Percentiles rank a stretch among this genome's conserved stretches.
Evolutionary conservation across 35 echinoderm and acorn worm genomes (phyloP).

Genomic region (Stichopus chloronotus): DNA sequence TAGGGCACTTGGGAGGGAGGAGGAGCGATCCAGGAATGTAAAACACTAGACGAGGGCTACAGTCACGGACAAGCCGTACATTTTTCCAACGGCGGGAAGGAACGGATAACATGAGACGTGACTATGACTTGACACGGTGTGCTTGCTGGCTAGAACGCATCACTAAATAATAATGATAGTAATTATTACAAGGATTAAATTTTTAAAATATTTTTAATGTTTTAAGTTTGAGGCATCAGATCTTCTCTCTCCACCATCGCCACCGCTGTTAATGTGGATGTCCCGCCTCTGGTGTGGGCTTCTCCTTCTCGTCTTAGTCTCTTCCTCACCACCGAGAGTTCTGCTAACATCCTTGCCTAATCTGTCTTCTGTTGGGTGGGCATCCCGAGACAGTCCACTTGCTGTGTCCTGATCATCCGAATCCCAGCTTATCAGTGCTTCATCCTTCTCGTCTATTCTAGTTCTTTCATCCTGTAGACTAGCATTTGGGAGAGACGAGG

Average conservation of each 20-base stretch:
- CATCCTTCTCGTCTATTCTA: slow-evolving; percentile 32
- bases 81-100: no score
- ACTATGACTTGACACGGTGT: no score
- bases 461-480: slow-evolving; percentile 1
- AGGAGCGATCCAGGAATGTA: no score
- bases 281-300: not conserved
- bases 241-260: not conserved
- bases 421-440: slow-evolving; percentile 47
- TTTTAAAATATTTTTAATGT: not conserved
- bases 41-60: no score
- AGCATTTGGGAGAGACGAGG: not conserved
- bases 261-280: not conserved
- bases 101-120: no score
- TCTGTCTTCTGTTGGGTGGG: not conserved
- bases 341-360: not conserved
- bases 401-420: slow-evolving; percentile 23
- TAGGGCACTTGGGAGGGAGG: no score
- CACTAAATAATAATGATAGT: no score
- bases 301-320: not conserved
- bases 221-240: not conserved
- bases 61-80: no score
- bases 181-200: no score
- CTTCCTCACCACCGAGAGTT: not conserved
- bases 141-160: no score
- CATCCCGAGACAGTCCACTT: not conserved